Evolutionary conservation across 2,113 vertebrate genomes (phyloP), one percentile per base, ranked within the genome.

Genomic region (Lophochroa leadbeateri): DNA sequence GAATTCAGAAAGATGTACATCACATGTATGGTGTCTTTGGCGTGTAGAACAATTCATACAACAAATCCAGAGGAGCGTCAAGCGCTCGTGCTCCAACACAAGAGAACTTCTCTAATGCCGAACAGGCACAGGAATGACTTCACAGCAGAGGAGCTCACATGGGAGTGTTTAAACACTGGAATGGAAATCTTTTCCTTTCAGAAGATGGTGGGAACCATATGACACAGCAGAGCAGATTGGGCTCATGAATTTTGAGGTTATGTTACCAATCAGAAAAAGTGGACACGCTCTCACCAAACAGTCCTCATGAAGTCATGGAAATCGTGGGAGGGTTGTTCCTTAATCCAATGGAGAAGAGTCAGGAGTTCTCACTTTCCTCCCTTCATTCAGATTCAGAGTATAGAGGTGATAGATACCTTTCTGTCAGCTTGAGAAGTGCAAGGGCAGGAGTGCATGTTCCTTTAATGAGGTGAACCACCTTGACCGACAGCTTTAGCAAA

Each of bases 351-450:
- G 88, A 78, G 60, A 41, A 11, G 41, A 63, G 33, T 20, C 20
- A 6, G 44, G 44, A 69, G 29, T 14, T 71, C 15, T 60, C 3
- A 0, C 25, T 55, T 24, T 23, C 52, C 60, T 71, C 3, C n/a
- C 29, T 0, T 11, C 10, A 0, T 19, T 72, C 37, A n/a, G 19
- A 3, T 5, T 13, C 47, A 4, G 61, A n/a, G 27, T 4, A 3
- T 17, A 5, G 2, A 6, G 35, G 17, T 25, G 49, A 39, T 44
- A 31, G 49, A n/a, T 44, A 31, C 4, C 27, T 67, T 13, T 25
- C 46, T 37, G n/a, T 25, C 39, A 14, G 29, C 85, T 31, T 13
- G 35, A 33, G 58, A 13, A 44, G 63, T 2, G 12, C 28, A 7
- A 27, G 33, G 75, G 47, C 78, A 33, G 61, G 35, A 21, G 31